These are phyloP conservation scores for Emydoidea blandingii DNA, from an alignment of 2,797 vertebrate genomes.

Conservation along the genomic window DNA sequence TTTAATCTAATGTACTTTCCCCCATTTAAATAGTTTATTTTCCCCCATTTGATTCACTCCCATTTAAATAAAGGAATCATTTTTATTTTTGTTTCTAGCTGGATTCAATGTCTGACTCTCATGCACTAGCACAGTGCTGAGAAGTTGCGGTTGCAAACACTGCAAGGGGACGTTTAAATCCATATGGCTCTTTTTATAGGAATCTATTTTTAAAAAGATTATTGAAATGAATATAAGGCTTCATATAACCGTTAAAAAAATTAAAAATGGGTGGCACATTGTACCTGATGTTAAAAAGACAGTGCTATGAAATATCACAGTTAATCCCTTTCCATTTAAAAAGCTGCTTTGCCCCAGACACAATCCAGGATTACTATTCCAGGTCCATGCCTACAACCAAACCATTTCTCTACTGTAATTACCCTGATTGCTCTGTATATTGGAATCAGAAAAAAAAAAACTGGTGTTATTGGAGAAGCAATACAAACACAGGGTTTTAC, in stretches of 20 bases:
- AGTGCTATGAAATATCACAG: background rate
- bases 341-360: background rate
- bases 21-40: background rate
- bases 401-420: background rate
- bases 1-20: background rate
- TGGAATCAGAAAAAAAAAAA: background rate
- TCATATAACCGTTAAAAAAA: background rate
- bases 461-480: background rate
- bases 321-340: background rate
- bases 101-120: background rate
- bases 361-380: background rate
- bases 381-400: too few species aligned
- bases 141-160: background rate
- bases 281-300: background rate
- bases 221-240: background rate
- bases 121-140: background rate
- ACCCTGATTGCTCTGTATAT: background rate
- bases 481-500: background rate
- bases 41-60: background rate
- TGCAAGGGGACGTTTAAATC: background rate
- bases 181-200: background rate
- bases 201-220: background rate
- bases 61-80: background rate
- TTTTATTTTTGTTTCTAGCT: background rate
- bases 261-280: background rate